phyloP scores from a whole-genome alignment of 1,140 invertebrate genomes.

The Harpegnathos saltator region DNA sequence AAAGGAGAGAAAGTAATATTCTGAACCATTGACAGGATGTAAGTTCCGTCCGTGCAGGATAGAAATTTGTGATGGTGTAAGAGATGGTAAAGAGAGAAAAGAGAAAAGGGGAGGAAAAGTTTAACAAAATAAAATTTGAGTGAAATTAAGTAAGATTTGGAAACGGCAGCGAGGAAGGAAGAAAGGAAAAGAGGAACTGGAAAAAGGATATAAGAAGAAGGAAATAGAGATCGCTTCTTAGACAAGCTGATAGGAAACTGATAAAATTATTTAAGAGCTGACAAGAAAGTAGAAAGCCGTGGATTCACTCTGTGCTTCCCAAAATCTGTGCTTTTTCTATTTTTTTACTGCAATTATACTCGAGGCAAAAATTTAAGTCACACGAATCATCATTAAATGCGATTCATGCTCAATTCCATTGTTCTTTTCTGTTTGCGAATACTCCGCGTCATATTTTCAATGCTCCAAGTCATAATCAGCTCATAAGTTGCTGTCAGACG shows the following conservation, averaged over 20 bases:
- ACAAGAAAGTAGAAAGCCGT: conserved; percentile 49
- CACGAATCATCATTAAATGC: too few relatives aligned
- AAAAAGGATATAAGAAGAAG: conserved; percentile 25
- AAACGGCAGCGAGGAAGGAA: background rate
- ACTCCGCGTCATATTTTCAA: too few relatives aligned
- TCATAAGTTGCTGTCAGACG: too few relatives aligned
- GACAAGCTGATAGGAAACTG: too few relatives aligned
- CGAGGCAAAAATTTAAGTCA: too few relatives aligned
- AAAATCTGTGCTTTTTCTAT: conserved; percentile 58
- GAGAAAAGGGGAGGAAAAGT: background rate
- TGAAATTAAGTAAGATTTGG: background rate
- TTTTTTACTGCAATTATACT: too few relatives aligned
- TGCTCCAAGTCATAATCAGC: too few relatives aligned
- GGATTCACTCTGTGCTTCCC: conserved; percentile 55
- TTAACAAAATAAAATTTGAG: background rate
- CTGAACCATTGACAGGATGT: conserved; percentile 57
- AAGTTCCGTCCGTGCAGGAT: conserved; percentile 52
- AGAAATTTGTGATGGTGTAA: conserved; percentile 63
- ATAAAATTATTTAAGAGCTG: too few relatives aligned
- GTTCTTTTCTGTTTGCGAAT: too few relatives aligned
- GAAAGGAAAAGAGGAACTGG: conserved; percentile 30
- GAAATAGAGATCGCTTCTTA: conserved; percentile 51
- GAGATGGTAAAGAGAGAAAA: conserved; percentile 6
- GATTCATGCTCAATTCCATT: too few relatives aligned
- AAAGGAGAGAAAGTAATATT: conserved; percentile 69